phyloP scores from a whole-genome alignment of 2,113 vertebrate species.

The Rhinoptilus africanus region DNA sequence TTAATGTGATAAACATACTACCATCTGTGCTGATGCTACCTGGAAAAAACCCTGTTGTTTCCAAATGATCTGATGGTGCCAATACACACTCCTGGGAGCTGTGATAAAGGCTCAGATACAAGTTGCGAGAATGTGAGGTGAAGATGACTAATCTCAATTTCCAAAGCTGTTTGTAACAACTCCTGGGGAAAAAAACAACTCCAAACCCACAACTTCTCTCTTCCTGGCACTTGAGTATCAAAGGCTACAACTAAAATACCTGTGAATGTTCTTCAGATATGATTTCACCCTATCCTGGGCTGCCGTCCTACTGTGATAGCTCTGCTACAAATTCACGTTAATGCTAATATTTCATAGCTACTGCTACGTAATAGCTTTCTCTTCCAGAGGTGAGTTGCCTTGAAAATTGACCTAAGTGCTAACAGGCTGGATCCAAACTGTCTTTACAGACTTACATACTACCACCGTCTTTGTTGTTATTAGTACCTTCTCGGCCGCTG shows the following conservation, averaged over 20 bases:
- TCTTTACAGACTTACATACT: not conserved
- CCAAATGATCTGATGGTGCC: slow-evolving; percentile 40
- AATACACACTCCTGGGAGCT: slow-evolving; percentile 28
- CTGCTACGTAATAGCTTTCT: not conserved
- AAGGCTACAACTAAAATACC: not conserved
- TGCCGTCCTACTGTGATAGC: not conserved
- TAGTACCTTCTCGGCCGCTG: not conserved
- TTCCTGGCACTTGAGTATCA: not conserved
- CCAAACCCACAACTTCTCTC: not conserved
- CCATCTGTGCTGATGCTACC: slow-evolving; percentile 68
- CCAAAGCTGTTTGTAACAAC: slow-evolving; percentile 10
- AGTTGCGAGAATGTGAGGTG: not conserved
- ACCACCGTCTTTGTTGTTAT: not conserved
- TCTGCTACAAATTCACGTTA: not conserved
- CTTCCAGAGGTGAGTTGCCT: not conserved
- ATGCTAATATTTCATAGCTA: not conserved
- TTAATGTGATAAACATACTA: slow-evolving; percentile 45
- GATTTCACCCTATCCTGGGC: not conserved
- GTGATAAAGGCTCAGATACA: not conserved
- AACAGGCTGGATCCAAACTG: not conserved
- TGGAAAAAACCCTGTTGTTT: slow-evolving; percentile 61
- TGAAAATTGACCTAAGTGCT: not conserved
- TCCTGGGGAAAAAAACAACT: not conserved
- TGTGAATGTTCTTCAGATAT: not conserved
- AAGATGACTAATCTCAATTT: slow-evolving; percentile 18